Conservation (phyloP, 1,140 invertebrate species). For the Diabrotica undecimpunctata region DNA sequence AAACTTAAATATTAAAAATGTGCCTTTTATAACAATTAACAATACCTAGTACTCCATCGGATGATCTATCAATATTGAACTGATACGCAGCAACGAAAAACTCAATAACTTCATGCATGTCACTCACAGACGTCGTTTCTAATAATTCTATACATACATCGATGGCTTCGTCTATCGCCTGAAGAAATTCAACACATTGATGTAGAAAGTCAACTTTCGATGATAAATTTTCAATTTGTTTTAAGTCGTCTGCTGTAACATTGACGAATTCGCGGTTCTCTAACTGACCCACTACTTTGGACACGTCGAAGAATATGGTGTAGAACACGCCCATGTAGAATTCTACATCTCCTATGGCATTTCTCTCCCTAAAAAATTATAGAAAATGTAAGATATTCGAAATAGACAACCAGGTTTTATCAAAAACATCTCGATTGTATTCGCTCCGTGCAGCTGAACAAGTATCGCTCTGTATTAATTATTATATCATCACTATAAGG, state of each 20-base stretch:
- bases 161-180: slow-evolving; percentile 31
- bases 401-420: not conserved
- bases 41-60: slow-evolving; percentile 35
- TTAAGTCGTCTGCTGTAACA: slow-evolving; percentile 30
- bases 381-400: slow-evolving; percentile 7
- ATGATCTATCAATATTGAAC: slow-evolving; percentile 40
- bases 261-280: slow-evolving; percentile 17
- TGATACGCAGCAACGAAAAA: slow-evolving; percentile 41
- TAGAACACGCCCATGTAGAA: slow-evolving; percentile 30
- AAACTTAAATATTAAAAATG: no score
- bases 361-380: slow-evolving; percentile 24
- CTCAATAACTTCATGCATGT: slow-evolving; percentile 41
- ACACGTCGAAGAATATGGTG: slow-evolving; percentile 27
- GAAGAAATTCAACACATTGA: slow-evolving; percentile 34
- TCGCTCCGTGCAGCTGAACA: no score
- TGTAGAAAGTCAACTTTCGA: slow-evolving; percentile 31
- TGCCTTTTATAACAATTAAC: no score
- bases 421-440: not conserved
- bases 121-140: slow-evolving; percentile 35
- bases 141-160: slow-evolving; percentile 35
- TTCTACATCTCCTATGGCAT: slow-evolving; percentile 21
- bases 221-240: slow-evolving; percentile 26
- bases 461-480: no score
- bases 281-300: slow-evolving; percentile 23
- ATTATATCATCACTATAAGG: no score